Evolutionary conservation across 2,797 vertebrate species (phyloP).

Genomic region (Sarcoramphus papa): DNA sequence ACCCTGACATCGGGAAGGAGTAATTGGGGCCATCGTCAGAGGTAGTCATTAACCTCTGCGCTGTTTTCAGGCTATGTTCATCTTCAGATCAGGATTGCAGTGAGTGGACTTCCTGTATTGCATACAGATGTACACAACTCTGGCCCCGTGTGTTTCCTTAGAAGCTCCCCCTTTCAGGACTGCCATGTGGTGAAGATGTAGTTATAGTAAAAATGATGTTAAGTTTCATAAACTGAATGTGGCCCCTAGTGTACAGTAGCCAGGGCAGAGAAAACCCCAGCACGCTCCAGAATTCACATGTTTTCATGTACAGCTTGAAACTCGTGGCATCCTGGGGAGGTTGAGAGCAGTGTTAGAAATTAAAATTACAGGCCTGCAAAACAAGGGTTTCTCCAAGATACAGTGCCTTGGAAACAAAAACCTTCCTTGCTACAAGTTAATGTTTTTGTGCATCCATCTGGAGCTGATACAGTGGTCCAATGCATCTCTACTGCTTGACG

Average conservation of each 20-base stretch:
- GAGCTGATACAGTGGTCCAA: rapidly evolving
- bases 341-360: background rate
- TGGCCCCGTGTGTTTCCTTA: background rate
- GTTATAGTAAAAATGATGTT: background rate
- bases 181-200: background rate
- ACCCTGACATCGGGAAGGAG: background rate
- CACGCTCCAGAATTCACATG: rapidly evolving
- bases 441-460: rapidly evolving
- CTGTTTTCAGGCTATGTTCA: background rate
- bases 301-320: background rate
- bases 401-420: background rate
- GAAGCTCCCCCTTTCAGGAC: background rate
- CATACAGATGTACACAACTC: background rate
- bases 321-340: background rate
- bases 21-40: slow-evolving; percentile 4
- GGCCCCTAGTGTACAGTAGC: background rate
- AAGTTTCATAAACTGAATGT: background rate
- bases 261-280: background rate
- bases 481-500: background rate
- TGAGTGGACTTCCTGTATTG: slow-evolving; percentile 26
- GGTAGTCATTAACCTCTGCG: background rate
- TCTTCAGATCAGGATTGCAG: background rate
- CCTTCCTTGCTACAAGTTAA: background rate
- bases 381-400: background rate
- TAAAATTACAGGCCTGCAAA: background rate